Conservation (phyloP, 2,888 invertebrate genomes). For the Fragum fragum region DNA sequence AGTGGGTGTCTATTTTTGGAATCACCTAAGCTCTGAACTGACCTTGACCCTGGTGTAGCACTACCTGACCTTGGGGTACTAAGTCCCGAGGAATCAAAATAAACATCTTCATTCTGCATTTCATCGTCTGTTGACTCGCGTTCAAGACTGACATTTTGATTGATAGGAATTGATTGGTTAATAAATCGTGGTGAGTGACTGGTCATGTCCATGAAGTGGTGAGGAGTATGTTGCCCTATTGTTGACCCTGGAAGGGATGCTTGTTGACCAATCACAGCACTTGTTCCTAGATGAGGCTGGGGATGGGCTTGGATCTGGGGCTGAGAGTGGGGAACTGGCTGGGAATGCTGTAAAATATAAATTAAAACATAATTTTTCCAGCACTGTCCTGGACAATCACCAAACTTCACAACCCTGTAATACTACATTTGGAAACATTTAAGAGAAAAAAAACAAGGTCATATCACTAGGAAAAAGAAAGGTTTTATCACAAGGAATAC, state of each 20-base stretch:
- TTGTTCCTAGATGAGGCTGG: constrained; percentile 40
- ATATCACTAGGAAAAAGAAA: no score
- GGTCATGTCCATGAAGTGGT: constrained; percentile 52
- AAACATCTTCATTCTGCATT: constrained; percentile 80
- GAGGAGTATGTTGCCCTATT: constrained; percentile 40
- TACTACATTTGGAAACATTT: no score
- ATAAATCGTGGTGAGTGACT: constrained; percentile 51
- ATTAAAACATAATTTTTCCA: no score
- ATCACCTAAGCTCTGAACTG: constrained; percentile 67
- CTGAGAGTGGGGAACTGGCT: constrained; percentile 37
- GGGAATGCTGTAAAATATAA: constrained; percentile 11
- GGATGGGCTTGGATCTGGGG: constrained; percentile 37
- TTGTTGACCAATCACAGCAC: constrained; percentile 45
- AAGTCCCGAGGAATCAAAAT: constrained; percentile 82
- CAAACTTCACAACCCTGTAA: no score
- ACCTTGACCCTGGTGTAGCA: constrained; percentile 90
- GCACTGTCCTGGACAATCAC: no score
- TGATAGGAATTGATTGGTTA: constrained; percentile 64
- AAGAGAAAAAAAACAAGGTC: no score
- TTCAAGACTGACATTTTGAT: constrained; percentile 74
- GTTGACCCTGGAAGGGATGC: constrained; percentile 25
- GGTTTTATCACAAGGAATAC: no score
- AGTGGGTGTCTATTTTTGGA: constrained; percentile 77
- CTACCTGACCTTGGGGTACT: constrained; percentile 91
- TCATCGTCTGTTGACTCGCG: constrained; percentile 82